Evolutionary conservation across 1,140 invertebrate species (phyloP).

Genomic region (Cydia amplana): DNA sequence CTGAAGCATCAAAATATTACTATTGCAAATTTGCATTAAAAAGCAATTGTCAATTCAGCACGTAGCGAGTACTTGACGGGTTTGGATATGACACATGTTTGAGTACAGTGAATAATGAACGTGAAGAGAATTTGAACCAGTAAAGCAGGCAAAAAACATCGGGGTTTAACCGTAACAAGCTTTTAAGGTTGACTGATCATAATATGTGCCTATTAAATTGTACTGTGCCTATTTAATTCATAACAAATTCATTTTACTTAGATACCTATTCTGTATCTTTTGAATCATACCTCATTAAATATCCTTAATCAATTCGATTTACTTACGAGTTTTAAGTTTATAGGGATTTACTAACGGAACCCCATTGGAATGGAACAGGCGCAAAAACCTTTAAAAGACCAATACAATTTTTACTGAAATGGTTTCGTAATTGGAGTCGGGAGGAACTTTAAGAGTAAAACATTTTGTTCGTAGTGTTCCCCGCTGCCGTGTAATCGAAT

Average conservation of each 20-base stretch:
- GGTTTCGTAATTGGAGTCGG: conserved; percentile 22
- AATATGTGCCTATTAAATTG: not conserved
- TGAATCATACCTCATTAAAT: conserved; percentile 12
- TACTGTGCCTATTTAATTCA: not conserved
- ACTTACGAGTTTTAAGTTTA: not conserved
- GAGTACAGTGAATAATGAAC: conserved; percentile 41
- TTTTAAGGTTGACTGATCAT: conserved; percentile 22
- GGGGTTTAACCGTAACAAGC: conserved; percentile 20
- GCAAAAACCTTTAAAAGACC: conserved; percentile 10
- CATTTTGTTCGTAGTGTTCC: conserved; percentile 40
- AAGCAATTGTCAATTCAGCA: conserved; percentile 62
- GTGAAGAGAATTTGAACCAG: conserved; percentile 46
- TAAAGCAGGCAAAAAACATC: conserved; percentile 12
- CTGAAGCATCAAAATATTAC: conserved; percentile 50
- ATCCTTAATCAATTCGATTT: conserved; percentile 4
- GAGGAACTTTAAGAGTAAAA: not conserved
- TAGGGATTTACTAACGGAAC: not conserved
- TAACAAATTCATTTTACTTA: conserved; percentile 30
- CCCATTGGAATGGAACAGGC: not conserved
- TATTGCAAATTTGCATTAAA: conserved; percentile 63
- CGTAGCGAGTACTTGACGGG: conserved; percentile 46
- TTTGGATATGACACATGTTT: conserved; percentile 73
- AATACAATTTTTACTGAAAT: conserved; percentile 23
- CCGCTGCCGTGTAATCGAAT: conserved; percentile 63
- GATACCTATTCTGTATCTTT: conserved; percentile 34